Base-by-base conservation (phyloP, 2,888 invertebrate species). In the Nesidiocoris tenuis region DNA sequence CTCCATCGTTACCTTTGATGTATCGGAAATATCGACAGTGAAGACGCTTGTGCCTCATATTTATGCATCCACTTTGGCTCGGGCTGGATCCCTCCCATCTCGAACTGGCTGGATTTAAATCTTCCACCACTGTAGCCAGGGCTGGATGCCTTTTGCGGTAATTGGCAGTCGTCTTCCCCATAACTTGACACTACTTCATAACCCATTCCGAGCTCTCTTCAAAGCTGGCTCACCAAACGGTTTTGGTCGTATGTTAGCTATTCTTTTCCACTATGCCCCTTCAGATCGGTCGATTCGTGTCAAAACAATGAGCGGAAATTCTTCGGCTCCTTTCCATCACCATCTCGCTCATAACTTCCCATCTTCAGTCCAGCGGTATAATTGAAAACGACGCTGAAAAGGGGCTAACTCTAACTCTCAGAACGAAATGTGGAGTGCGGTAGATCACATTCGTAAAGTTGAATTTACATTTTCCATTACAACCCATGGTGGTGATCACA, bases 141-240 rank as follows among this genome's bases (percentile, higher is more conserved):
- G 39, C 65, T 39, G 65, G 39, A 39, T 39, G 39, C 65, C 18
- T 19, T 24, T 18, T 12, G 39, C 65, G 17, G 65, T 65, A 65
- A 65, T 65, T 65, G 65, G 65, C 39, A 39, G 39, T 39, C 39
- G 39, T 39, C 39, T 39, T 39, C 39, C 39, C 65, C 65, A 65
- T 65, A 65, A 65, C 65, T 65, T 39, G 39, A 65, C 65, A 65
- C 65, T 65, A 65, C 65, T 65, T 65, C 65, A 65, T 65, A 39
- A 39, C 39, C 39, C 3, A 7, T 39, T 39, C 39, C 39, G 39
- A 39, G 12, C 5, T 39, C 39, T 39, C 39, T 39, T 39, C 39
- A 39, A 39, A 39, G 39, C 39, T 39, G 12, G 39, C 39, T 39
- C 39, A 39, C 39, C 39, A 39, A 39, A 39, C 12, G 39, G 39